Evolutionary conservation across 2,888 invertebrate genomes (phyloP).

Genomic region (Tetranychus piercei): DNA sequence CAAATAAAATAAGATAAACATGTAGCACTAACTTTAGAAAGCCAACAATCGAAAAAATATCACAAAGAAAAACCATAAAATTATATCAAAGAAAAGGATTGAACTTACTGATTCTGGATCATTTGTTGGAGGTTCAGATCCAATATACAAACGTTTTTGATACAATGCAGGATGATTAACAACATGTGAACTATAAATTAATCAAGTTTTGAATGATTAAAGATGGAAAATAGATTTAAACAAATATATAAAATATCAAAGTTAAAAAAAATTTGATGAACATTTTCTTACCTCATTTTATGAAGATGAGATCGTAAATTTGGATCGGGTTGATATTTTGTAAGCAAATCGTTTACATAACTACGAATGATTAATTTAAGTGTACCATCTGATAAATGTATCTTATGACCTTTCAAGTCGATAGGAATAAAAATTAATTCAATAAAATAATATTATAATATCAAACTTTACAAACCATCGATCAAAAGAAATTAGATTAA

Average conservation of each 20-base stretch:
- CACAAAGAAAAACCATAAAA: background rate
- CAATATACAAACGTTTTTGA: conserved; percentile 26
- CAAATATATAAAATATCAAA: no score
- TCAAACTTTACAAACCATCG: background rate
- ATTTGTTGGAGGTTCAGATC: conserved; percentile 25
- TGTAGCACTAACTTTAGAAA: no score
- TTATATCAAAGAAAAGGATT: background rate
- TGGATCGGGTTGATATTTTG: background rate
- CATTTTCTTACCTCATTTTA: conserved; percentile 8
- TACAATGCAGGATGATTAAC: conserved; percentile 25
- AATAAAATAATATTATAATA: no score
- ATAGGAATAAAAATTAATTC: no score
- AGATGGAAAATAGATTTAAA: no score
- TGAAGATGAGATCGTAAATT: background rate
- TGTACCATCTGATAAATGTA: background rate
- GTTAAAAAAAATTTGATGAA: no score
- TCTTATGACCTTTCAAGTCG: background rate
- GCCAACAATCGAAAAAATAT: no score
- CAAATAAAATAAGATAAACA: background rate
- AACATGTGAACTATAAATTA: conserved; percentile 22
- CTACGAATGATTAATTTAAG: conserved; percentile 29
- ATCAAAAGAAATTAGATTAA: background rate
- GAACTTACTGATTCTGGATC: conserved; percentile 21
- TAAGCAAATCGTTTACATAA: conserved; percentile 17
- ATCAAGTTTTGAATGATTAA: background rate